Percentiles rank a stretch among this genome's conserved stretches.
Evolutionary conservation across 2,888 invertebrate species (phyloP).

Genomic region (Augochlorella aurata): DNA sequence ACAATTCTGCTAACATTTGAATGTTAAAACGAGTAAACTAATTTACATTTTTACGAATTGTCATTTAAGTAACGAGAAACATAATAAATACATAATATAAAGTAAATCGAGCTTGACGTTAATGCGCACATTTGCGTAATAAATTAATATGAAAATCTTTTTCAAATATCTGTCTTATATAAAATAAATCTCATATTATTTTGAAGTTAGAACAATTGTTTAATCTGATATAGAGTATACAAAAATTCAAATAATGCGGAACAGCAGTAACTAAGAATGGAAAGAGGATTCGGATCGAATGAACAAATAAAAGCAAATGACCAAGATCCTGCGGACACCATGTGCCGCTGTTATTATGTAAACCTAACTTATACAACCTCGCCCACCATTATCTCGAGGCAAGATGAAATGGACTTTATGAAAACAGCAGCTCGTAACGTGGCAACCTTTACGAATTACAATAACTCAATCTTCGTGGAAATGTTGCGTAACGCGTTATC

Average conservation of each 20-base stretch:
- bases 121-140: neutral
- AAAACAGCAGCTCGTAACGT: neutral
- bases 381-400: neutral
- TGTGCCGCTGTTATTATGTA: neutral
- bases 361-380: neutral
- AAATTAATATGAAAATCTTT: too few species aligned
- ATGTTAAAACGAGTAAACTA: neutral
- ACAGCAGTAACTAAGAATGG: neutral
- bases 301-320: neutral
- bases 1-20: neutral
- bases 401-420: neutral
- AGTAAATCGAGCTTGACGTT: neutral
- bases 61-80: neutral
- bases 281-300: neutral
- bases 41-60: neutral
- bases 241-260: neutral
- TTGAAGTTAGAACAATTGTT: too few species aligned
- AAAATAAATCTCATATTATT: too few species aligned
- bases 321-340: neutral
- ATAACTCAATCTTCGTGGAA: neutral
- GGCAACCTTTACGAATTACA: neutral
- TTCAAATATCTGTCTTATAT: neutral
- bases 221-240: neutral
- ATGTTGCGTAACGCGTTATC: neutral
- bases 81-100: neutral